Base-by-base conservation (phyloP, 2,113 vertebrate genomes). In the Gopherus flavomarginatus region DNA sequence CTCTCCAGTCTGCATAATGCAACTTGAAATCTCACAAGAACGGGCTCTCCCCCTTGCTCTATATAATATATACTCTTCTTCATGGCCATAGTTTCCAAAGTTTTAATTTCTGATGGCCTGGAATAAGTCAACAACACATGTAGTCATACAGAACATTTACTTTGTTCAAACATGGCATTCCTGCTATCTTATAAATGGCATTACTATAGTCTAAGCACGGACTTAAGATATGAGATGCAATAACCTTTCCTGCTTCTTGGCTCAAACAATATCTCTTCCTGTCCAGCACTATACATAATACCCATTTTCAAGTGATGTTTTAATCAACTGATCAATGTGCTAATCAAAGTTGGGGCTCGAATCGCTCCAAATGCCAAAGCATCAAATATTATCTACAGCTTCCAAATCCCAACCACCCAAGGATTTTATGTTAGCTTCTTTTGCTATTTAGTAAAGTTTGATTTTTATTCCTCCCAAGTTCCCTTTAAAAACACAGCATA, bases 1-100 rank as follows among this genome's bases (percentile, higher is more conserved):
- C 83, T 96, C 80, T 89, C 81, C 26, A 80, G 56, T 89, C 89
- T 96, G 77, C 83, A 94, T 97, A 97, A 96, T 87, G 87, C 86
- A 94, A 82, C 91, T 95, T 91, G 88, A 96, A 97, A 97, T 95
- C 91, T 93, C 93, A 78, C 88, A 96, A 93, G 92, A 95, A 69
- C 88, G 90, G 87, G 8, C 88, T 95, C 95, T 90, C 91, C 96
- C 42, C 83, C 83, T 81, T 47, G 56, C 31, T 88, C 65, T 65
- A 7, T 90, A 38, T 86, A 95, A 84, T 69, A 83, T 42, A 90
- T 17, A 42, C 11, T 27, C 0, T 92, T 91, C 81, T 83, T 42
- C 50, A 57, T 35, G 53, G n/a, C 79, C 96, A 35, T 44, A 90
- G 54, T 94, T 97, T 96, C 56, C 69, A 86, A 94, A 97, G 95